Evolutionary conservation across 2,797 vertebrate genomes (phyloP), one percentile per base, ranked within the genome.

Genomic region (Bucorvus abyssinicus): DNA sequence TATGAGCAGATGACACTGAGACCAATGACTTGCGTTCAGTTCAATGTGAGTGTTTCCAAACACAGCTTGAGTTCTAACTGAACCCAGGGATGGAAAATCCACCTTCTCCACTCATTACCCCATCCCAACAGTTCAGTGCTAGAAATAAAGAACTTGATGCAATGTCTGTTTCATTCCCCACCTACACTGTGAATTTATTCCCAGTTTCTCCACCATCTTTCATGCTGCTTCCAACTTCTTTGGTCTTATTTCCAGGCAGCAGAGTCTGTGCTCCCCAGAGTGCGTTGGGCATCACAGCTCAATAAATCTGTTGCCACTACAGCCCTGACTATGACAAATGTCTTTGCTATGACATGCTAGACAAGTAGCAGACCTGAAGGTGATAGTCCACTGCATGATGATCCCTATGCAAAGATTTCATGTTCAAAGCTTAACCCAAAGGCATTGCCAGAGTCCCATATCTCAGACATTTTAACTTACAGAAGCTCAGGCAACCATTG

Each of bases 301-400:
- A 89, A 89, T 94, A 95, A 93, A 91, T 77, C 89, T 94, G 94
- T 70, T 87, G 65, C 61, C 61, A 71, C 74, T 87, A 77, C 50
- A 89, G 56, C 80, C 55, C 45, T 65, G 57, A 91, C 80, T 81
- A 74, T 60, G 80, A 94, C 69, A 93, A 94, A 90, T 69, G 44
- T 79, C 84, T 96, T 87, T 91, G 80, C 86, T 89, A 60, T 83
- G 75, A 93, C 4, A 2, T 1, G 9, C 71, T 68, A 94, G 92
- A 90, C 67, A 90, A 95, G 65, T 50, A 92, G 89, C 61, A 90
- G 91, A 94, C 89, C 88, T 77, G 74, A 92, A 90, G 59, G 87
- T 89, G 91, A 94, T 20, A 91, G 84, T 79, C 89, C 91, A 83
- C 8, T 69, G 87, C 75, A 82, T 22, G 84, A 83, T 55, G 80